Evolutionary conservation across 2,888 invertebrate species (phyloP).

Genomic region (Drosophila gaucha): DNA sequence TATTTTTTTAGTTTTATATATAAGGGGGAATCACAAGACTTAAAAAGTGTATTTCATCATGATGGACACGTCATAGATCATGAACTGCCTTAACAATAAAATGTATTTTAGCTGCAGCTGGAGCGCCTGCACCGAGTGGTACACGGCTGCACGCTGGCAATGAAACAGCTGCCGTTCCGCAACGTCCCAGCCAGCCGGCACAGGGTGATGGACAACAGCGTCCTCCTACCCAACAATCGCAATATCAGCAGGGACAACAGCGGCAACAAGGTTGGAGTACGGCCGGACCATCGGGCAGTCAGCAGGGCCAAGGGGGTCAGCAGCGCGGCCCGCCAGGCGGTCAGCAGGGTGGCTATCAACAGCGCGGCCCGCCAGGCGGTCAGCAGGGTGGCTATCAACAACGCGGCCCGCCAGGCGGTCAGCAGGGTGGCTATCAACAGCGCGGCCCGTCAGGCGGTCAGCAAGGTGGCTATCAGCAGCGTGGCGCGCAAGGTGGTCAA

Average conservation of each 20-base stretch:
- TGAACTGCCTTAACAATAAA: neutral
- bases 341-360: neutral
- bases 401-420: neutral
- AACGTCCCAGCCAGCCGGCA: too few relatives aligned
- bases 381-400: neutral
- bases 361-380: neutral
- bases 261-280: neutral
- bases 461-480: neutral
- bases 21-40: slow-evolving; percentile 3
- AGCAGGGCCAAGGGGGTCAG: slow-evolving; percentile 10
- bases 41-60: neutral
- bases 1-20: neutral
- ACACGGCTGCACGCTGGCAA: neutral
- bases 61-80: neutral
- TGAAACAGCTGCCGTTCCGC: too few relatives aligned
- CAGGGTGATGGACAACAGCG: neutral
- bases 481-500: neutral
- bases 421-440: neutral
- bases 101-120: neutral
- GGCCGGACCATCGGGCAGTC: neutral
- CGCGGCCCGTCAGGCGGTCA: neutral
- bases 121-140: neutral
- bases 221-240: neutral
- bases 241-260: slow-evolving; percentile 4
- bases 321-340: slow-evolving; percentile 5